Conservation (phyloP, 1,140 invertebrate species). For the Cylas formicarius region DNA sequence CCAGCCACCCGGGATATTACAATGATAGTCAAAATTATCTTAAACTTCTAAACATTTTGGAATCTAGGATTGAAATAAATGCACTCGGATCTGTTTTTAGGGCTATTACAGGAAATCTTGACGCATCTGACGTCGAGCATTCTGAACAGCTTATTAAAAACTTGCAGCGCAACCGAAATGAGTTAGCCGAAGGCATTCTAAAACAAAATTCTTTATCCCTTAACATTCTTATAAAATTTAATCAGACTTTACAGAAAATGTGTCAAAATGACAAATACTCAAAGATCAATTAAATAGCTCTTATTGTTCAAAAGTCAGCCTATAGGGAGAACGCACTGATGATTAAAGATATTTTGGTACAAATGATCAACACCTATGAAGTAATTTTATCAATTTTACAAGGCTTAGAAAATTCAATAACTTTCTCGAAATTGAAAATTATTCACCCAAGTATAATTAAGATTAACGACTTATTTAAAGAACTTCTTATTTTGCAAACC, state of each 20-base stretch:
- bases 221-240: conserved; percentile 3
- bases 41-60: too few relatives aligned
- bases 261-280: too few relatives aligned
- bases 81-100: too few relatives aligned
- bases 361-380: conserved; percentile 10
- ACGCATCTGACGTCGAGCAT: too few relatives aligned
- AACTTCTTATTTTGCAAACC: too few relatives aligned
- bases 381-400: conserved; percentile 3
- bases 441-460: conserved; percentile 7
- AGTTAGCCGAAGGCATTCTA: conserved; percentile 4
- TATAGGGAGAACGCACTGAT: neutral
- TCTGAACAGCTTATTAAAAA: too few relatives aligned
- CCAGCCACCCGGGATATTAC: too few relatives aligned
- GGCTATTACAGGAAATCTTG: too few relatives aligned
- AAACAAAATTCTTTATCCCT: conserved; percentile 7
- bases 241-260: neutral
- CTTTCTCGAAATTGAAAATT: conserved; percentile 6
- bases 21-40: too few relatives aligned
- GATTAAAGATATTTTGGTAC: conserved; percentile 7
- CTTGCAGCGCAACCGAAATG: conserved; percentile 7
- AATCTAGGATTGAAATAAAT: too few relatives aligned
- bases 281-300: too few relatives aligned
- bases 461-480: too few relatives aligned
- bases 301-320: conserved; percentile 6
- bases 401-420: conserved; percentile 4